phyloP scores from a whole-genome alignment of 1,140 invertebrate genomes.

The Tetramorium alpestre region DNA sequence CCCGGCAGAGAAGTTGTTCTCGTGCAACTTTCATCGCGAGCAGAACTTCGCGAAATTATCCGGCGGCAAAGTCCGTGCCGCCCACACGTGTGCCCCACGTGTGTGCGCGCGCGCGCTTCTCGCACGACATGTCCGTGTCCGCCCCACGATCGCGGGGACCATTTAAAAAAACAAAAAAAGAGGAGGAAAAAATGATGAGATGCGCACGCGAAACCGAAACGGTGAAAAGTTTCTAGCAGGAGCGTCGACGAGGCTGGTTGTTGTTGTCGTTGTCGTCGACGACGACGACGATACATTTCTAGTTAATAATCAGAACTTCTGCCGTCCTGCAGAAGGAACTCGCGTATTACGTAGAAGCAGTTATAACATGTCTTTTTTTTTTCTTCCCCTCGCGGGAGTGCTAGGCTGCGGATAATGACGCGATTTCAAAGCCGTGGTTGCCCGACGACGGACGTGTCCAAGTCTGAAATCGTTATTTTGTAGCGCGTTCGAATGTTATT shows the following conservation, averaged over 20 bases:
- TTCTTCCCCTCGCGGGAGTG: constrained; percentile 5
- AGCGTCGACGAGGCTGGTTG: not conserved
- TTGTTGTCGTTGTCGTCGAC: not conserved
- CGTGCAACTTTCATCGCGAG: constrained; percentile 73
- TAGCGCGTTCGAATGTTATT: not conserved
- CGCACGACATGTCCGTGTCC: constrained; percentile 39
- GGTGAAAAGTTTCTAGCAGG: constrained; percentile 64
- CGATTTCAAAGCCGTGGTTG: constrained; percentile 47
- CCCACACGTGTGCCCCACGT: constrained; percentile 4
- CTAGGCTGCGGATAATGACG: constrained; percentile 56
- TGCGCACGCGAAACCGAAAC: constrained; percentile 27
- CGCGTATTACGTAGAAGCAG: constrained; percentile 42
- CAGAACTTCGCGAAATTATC: constrained; percentile 75
- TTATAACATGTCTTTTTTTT: constrained; percentile 33
- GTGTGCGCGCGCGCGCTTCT: not conserved
- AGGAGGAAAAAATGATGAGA: constrained; percentile 24
- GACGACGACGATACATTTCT: constrained; percentile 51
- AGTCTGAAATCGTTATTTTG: constrained; percentile 19
- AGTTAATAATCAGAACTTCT: constrained; percentile 63
- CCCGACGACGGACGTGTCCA: not conserved
- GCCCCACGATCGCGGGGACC: constrained; percentile 14
- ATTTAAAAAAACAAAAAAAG: constrained; percentile 43
- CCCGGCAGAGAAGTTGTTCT: constrained; percentile 55
- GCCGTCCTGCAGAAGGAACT: constrained; percentile 33
- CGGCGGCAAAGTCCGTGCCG: constrained; percentile 36